A percentile compares a stretch with the other conserved stretches of the same genome.
phyloP scores from a whole-genome alignment of 2,113 vertebrate genomes.

The Puntigrus tetrazona region DNA sequence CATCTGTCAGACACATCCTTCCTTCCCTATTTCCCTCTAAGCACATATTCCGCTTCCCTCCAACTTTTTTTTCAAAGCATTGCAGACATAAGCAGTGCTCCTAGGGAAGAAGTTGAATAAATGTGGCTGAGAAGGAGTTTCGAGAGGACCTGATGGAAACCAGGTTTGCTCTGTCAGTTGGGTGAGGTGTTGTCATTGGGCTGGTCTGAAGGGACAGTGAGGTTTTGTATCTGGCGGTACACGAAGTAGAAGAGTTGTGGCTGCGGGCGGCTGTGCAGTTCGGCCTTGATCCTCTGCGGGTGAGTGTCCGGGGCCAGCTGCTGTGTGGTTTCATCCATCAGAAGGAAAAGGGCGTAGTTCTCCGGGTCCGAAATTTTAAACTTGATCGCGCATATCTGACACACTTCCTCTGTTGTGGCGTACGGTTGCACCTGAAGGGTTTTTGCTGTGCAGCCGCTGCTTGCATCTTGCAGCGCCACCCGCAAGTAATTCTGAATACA shows the following conservation, averaged over 20 bases:
- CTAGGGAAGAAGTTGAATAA: constrained; percentile 44
- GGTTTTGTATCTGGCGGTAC: constrained; percentile 79
- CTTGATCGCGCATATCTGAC: constrained; percentile 88
- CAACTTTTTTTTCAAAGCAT: constrained; percentile 31
- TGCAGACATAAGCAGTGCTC: constrained; percentile 16
- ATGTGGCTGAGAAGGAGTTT: constrained; percentile 35
- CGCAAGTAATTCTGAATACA: constrained; percentile 90
- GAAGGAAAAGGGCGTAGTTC: constrained; percentile 88
- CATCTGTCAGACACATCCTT: constrained; percentile 61
- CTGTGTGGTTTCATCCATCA: constrained; percentile 88
- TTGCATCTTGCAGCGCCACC: constrained; percentile 89
- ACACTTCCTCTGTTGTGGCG: constrained; percentile 90
- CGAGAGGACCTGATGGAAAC: neutral
- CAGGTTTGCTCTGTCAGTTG: constrained; percentile 35
- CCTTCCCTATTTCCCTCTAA: constrained; percentile 56
- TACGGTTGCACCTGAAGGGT: constrained; percentile 89
- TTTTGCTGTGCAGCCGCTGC: constrained; percentile 91
- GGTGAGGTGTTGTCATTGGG: constrained; percentile 31
- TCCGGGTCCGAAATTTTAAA: constrained; percentile 86
- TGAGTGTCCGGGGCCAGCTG: constrained; percentile 92
- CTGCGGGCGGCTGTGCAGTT: constrained; percentile 86
- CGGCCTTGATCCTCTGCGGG: constrained; percentile 94
- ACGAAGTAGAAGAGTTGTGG: constrained; percentile 88
- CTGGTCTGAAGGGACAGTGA: constrained; percentile 46
- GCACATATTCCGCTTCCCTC: constrained; percentile 51